A percentile compares a stretch with the other conserved stretches of the same genome.
These are phyloP conservation scores for Pollimyrus isidori DNA, from an alignment of 2,113 vertebrate species.

Conservation along the genomic window DNA sequence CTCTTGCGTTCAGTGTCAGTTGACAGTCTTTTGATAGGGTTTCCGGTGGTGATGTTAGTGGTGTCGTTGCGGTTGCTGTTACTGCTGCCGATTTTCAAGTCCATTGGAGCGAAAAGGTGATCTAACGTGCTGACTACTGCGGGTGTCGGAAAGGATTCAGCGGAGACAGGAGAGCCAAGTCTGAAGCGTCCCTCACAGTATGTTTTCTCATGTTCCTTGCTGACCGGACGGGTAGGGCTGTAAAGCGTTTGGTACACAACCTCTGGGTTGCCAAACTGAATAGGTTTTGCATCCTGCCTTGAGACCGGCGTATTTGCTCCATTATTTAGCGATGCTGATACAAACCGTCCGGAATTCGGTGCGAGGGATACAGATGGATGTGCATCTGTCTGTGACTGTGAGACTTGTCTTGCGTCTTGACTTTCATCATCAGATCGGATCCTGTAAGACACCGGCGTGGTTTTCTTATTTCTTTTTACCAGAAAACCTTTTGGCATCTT, in stretches of 20 bases:
- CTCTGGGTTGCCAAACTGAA: slow-evolving; percentile 76
- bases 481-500: slow-evolving; percentile 85
- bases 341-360: slow-evolving; percentile 35
- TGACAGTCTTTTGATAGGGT: slow-evolving; percentile 50
- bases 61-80: slow-evolving; percentile 47
- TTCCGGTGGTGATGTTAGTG: slow-evolving; percentile 17
- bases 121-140: slow-evolving; percentile 56
- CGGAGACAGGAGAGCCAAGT: slow-evolving; percentile 74
- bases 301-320: slow-evolving; percentile 39
- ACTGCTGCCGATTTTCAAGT: slow-evolving; percentile 61
- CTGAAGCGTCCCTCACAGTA: slow-evolving; percentile 67
- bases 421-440: slow-evolving; percentile 65
- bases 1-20: slow-evolving; percentile 51
- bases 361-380: slow-evolving; percentile 20
- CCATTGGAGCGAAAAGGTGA: slow-evolving; percentile 53
- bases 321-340: slow-evolving; percentile 39
- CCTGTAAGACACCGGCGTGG: slow-evolving; percentile 73
- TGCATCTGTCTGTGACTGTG: slow-evolving; percentile 22
- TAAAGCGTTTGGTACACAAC: slow-evolving; percentile 61
- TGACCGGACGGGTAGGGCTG: slow-evolving; percentile 81
- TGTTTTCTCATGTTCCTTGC: slow-evolving; percentile 66
- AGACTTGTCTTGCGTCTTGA: slow-evolving; percentile 30
- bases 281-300: slow-evolving; percentile 38
- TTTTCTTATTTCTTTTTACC: slow-evolving; percentile 76
- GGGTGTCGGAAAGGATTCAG: slow-evolving; percentile 75